Evolutionary conservation across 2,113 vertebrate genomes (phyloP), one percentile per base, ranked within the genome.

Genomic region (Cephalopterus ornatus): DNA sequence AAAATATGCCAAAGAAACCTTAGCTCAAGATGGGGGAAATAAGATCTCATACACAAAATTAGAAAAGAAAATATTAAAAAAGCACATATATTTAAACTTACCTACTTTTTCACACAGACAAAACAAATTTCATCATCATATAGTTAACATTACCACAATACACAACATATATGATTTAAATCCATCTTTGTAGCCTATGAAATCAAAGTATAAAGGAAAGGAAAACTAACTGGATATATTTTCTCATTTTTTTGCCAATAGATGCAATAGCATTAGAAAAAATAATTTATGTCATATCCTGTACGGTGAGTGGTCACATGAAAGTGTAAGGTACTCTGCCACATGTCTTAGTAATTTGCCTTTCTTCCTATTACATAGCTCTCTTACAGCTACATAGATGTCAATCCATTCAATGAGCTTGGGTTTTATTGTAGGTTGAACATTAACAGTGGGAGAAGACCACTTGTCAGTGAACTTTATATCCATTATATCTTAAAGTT

Each of bases 401-500:
- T 66, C 55, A 94, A 93, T 87, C 53, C 30, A 65, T 92, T 92
- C 70, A 71, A 26, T 66, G 61, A 79, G 42, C 39, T 76, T 50
- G 14, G 4, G 9, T 84, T 93, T 93, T 79, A 81, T 55, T 86
- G 61, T 2, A 78, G 53, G 17, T 50, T 95, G 91, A 95, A 92
- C 53, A 13, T 93, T 93, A 92, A 72, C 59, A 92, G 72, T 82
- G n/a, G 75, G 80, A 95, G 42, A 96, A 35, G 4, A 92, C 9
- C 58, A 72, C 35, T 89, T 67, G 39, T 28, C 59, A 93, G 32
- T 58, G 35, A 93, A 86, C 73, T 92, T 81, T 82, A 94, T 52
- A 92, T 49, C 47, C 53, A 73, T 74, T 75, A 61, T 47, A 92
- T 52, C 62, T 89, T 94, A n/a, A 86, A 91, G 47, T 77, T 97